Conservation (phyloP, 2,888 invertebrate species). For the Nipponacmea schrenckii region DNA sequence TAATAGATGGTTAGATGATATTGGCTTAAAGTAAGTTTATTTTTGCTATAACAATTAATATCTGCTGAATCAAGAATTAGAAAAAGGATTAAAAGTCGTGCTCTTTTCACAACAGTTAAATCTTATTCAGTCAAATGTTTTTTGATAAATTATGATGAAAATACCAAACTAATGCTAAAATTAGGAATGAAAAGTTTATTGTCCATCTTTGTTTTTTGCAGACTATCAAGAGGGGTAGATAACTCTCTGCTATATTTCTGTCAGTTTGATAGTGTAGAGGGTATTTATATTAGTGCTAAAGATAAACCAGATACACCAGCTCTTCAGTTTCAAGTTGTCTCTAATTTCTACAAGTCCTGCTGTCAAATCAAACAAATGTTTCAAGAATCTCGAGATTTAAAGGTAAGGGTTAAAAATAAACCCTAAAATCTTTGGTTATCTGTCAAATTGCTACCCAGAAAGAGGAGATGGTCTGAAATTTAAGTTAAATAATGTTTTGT, state of each 20-base stretch:
- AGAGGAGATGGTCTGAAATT: too few relatives aligned
- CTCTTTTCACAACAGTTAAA: too few relatives aligned
- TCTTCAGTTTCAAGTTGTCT: conserved; percentile 69
- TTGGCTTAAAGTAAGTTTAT: neutral
- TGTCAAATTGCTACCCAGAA: too few relatives aligned
- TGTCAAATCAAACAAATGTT: conserved; percentile 80
- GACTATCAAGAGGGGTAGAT: conserved; percentile 75
- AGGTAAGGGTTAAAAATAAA: conserved; percentile 61
- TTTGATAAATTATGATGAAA: too few relatives aligned
- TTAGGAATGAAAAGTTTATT: too few relatives aligned
- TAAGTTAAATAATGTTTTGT: too few relatives aligned
- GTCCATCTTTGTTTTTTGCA: conserved; percentile 23
- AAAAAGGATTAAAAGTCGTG: too few relatives aligned
- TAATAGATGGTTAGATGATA: neutral
- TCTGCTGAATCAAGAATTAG: too few relatives aligned
- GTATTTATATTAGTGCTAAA: conserved; percentile 76
- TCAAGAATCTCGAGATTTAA: conserved; percentile 76
- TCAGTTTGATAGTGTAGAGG: conserved; percentile 79
- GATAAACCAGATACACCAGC: neutral
- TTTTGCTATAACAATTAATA: neutral
- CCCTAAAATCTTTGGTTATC: too few relatives aligned
- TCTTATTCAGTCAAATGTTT: too few relatives aligned
- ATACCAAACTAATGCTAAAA: too few relatives aligned
- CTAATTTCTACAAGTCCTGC: conserved; percentile 78
- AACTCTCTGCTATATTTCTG: conserved; percentile 83